phyloP scores from a whole-genome alignment of 2,888 invertebrate species.

The Drosophila mayaguana region DNA sequence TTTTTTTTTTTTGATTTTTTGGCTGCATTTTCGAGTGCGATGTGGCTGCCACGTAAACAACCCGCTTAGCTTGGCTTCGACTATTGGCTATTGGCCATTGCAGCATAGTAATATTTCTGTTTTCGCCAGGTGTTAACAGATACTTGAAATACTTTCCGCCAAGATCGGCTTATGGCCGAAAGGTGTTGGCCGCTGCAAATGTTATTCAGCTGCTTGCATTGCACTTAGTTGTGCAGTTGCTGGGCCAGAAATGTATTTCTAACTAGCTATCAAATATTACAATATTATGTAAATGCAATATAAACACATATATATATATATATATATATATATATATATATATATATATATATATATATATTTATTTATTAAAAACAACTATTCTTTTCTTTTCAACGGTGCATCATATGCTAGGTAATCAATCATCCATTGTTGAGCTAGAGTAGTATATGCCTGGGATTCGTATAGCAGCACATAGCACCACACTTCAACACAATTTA shows the following conservation, averaged over 20 bases:
- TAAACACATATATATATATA: no score
- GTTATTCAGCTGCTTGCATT: conserved; percentile 34
- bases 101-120: conserved; percentile 19
- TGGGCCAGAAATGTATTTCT: background rate
- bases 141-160: conserved; percentile 57
- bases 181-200: conserved; percentile 26
- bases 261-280: no score
- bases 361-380: no score
- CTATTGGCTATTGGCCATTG: conserved; percentile 35
- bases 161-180: conserved; percentile 34
- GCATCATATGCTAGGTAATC: no score
- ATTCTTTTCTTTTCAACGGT: no score
- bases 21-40: conserved; percentile 34
- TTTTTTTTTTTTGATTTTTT: background rate
- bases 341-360: no score
- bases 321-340: no score
- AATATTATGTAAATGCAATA: no score
- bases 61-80: conserved; percentile 38
- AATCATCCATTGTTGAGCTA: no score
- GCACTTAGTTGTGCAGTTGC: conserved; percentile 14
- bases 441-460: no score
- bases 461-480: no score
- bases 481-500: background rate
- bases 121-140: conserved; percentile 68
- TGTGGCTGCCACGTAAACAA: conserved; percentile 68